These are phyloP conservation scores for Protonibea diacanthus DNA, from an alignment of 2,797 vertebrate genomes.

Conservation along the genomic window DNA sequence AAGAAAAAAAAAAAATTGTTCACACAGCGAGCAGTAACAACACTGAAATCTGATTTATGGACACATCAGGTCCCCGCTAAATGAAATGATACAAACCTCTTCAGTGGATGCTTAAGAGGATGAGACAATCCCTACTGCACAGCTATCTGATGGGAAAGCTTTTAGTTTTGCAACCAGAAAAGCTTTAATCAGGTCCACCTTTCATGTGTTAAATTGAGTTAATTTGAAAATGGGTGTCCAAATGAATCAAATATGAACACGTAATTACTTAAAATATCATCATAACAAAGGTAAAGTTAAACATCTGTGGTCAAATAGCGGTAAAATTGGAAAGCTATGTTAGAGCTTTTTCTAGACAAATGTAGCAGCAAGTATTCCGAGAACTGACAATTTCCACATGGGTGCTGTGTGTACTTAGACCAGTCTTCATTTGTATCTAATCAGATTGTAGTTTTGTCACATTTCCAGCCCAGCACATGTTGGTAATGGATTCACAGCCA, in stretches of 20 bases:
- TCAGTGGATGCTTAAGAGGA: slow-evolving; percentile 18
- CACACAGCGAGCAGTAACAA: slow-evolving; percentile 21
- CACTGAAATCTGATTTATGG: slow-evolving; percentile 48
- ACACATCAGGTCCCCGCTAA: neutral
- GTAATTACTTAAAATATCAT: slow-evolving; percentile 12
- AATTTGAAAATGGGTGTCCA: slow-evolving; percentile 33
- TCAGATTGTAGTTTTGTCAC: slow-evolving; percentile 73
- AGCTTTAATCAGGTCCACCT: slow-evolving; percentile 20
- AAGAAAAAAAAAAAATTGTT: slow-evolving; percentile 47
- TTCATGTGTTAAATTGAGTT: slow-evolving; percentile 29
- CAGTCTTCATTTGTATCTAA: slow-evolving; percentile 56
- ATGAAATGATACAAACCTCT: slow-evolving; percentile 46
- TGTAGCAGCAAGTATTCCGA: slow-evolving; percentile 39
- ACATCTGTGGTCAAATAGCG: slow-evolving; percentile 30
- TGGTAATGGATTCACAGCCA: slow-evolving; percentile 68
- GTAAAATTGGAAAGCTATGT: slow-evolving; percentile 26
- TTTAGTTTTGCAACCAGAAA: slow-evolving; percentile 25
- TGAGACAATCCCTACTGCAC: slow-evolving; percentile 1
- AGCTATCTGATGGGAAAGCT: neutral
- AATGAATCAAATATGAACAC: slow-evolving; percentile 22
- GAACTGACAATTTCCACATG: slow-evolving; percentile 37
- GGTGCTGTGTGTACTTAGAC: slow-evolving; percentile 28
- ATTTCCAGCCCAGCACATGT: slow-evolving; percentile 55
- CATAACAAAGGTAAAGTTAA: slow-evolving; percentile 6
- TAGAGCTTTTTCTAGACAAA: slow-evolving; percentile 28